A percentile compares a stretch with the other conserved stretches of the same genome.
Conservation (phyloP, 2,113 vertebrate species). For the Drymodes brunneopygia region DNA sequence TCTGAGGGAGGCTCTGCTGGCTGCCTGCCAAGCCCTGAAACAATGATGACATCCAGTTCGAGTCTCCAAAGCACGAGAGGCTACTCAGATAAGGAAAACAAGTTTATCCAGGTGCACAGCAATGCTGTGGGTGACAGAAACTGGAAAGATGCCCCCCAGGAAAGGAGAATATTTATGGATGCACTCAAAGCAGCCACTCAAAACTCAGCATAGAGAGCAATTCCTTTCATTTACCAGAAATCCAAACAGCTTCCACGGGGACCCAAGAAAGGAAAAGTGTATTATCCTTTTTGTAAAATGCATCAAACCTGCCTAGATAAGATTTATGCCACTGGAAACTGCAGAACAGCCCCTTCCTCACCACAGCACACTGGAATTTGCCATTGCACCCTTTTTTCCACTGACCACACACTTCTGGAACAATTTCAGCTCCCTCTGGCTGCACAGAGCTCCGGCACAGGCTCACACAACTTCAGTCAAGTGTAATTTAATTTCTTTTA, state of each 20-base stretch:
- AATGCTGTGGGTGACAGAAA: fast-evolving
- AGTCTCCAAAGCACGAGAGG: not conserved
- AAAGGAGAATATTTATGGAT: not conserved
- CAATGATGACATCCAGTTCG: not conserved
- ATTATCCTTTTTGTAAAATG: not conserved
- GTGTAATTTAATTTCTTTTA: not conserved
- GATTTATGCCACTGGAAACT: not conserved
- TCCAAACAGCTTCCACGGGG: not conserved
- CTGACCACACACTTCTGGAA: not conserved
- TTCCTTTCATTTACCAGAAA: not conserved
- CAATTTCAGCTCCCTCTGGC: not conserved
- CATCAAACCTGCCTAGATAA: fast-evolving
- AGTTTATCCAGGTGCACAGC: conserved; percentile 11
- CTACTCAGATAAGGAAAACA: not conserved
- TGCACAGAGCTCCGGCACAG: not conserved
- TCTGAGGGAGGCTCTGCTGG: not conserved
- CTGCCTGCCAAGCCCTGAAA: not conserved
- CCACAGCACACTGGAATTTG: not conserved
- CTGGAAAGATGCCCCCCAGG: not conserved
- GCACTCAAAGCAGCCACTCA: not conserved
- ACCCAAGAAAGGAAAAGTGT: not conserved
- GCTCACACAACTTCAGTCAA: not conserved
- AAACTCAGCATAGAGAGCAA: not conserved
- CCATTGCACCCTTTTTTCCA: not conserved
- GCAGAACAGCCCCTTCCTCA: not conserved